Conservation (phyloP, 2,888 invertebrate genomes). For the Melikaiella ostensackeni region DNA sequence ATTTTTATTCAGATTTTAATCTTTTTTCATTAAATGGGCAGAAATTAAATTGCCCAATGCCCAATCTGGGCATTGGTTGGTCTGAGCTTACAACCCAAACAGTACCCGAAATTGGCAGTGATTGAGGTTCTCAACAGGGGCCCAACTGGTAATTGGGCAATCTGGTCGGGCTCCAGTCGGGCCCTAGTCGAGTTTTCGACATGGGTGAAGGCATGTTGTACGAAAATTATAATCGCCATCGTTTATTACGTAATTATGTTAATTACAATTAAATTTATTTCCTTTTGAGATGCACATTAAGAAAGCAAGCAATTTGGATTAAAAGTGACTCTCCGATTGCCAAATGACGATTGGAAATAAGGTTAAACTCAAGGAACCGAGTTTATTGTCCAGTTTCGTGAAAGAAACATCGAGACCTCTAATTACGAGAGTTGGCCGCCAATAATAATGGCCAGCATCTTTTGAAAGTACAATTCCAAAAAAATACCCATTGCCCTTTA, state of each 20-base stretch:
- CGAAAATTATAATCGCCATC: too few species aligned
- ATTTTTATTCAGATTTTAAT: too few species aligned
- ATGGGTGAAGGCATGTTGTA: too few species aligned
- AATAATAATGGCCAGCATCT: background rate
- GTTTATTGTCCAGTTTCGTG: conserved; percentile 34
- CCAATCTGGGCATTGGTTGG: too few species aligned
- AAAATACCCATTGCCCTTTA: background rate
- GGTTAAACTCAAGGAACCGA: conserved; percentile 8
- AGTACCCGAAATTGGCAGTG: too few species aligned
- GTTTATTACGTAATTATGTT: background rate
- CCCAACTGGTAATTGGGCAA: too few species aligned
- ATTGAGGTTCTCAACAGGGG: too few species aligned
- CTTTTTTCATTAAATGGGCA: too few species aligned
- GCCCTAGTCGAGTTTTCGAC: too few species aligned
- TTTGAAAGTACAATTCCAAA: background rate
- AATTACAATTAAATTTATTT: background rate
- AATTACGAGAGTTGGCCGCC: conserved; percentile 1
- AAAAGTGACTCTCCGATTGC: background rate
- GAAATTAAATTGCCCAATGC: too few species aligned
- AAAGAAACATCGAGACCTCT: conserved; percentile 4
- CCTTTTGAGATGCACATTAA: background rate
- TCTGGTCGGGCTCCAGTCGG: too few species aligned
- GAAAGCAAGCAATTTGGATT: background rate
- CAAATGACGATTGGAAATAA: conserved; percentile 4
- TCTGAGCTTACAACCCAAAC: too few species aligned